A percentile compares a stretch with the other conserved stretches of the same genome.
These are phyloP conservation scores for Euproctis similis DNA, from an alignment of 2,888 invertebrate genomes.

Conservation along the genomic window DNA sequence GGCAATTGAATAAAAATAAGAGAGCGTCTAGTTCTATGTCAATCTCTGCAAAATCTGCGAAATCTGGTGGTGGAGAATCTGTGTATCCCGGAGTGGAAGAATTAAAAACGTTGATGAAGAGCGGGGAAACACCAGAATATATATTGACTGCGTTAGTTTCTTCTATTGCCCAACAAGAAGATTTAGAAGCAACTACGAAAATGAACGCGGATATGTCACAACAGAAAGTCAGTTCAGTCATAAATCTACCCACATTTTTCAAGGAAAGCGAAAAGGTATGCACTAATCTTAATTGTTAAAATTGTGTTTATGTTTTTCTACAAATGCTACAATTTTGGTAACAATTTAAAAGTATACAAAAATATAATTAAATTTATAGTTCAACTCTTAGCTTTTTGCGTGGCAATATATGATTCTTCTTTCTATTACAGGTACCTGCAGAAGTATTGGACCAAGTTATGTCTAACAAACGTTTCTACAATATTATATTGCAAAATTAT, in stretches of 20 bases:
- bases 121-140: slow-evolving; percentile 81
- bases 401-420: neutral
- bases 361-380: neutral
- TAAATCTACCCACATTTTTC: slow-evolving; percentile 87
- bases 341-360: too few species aligned
- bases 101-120: slow-evolving; percentile 81
- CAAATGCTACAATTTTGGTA: too few species aligned
- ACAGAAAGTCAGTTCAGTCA: slow-evolving; percentile 79
- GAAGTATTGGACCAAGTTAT: slow-evolving; percentile 81
- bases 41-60: slow-evolving; percentile 66
- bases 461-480: slow-evolving; percentile 79
- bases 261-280: slow-evolving; percentile 82
- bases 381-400: neutral
- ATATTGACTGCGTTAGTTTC: slow-evolving; percentile 78
- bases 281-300: neutral
- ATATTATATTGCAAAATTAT: slow-evolving; percentile 83
- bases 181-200: slow-evolving; percentile 60
- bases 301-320: too few species aligned
- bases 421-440: slow-evolving; percentile 76
- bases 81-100: slow-evolving; percentile 80
- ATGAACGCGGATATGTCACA: slow-evolving; percentile 61
- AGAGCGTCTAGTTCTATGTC: slow-evolving; percentile 72
- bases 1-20: slow-evolving; percentile 66
- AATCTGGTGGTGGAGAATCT: slow-evolving; percentile 71
- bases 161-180: slow-evolving; percentile 71